A percentile compares a stretch with the other conserved stretches of the same genome.
These are phyloP conservation scores for Bambusicola thoracicus DNA, from an alignment of 2,113 vertebrate genomes.

Conservation along the genomic window DNA sequence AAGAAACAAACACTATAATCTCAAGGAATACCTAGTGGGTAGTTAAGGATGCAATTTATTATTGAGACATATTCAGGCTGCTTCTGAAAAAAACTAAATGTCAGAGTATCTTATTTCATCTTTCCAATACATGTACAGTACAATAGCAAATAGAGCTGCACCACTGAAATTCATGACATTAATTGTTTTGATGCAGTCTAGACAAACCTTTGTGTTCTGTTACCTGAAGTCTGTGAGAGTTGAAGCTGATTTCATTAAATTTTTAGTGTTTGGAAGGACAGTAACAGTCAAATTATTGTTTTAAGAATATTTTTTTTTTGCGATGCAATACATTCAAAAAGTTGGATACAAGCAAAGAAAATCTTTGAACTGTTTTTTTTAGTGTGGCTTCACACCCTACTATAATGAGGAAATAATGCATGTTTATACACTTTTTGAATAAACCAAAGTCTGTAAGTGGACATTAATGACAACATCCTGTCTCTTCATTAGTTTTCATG, in stretches of 20 bases:
- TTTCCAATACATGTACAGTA: conserved; percentile 75
- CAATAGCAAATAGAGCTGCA: conserved; percentile 71
- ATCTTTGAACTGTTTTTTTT: conserved; percentile 73
- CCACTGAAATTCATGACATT: conserved; percentile 73
- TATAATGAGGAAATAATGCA: conserved; percentile 70
- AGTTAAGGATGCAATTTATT: conserved; percentile 72
- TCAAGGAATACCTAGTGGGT: conserved; percentile 64
- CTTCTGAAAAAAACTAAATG: conserved; percentile 58
- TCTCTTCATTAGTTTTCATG: conserved; percentile 79
- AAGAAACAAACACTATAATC: conserved; percentile 64
- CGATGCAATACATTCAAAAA: conserved; percentile 63
- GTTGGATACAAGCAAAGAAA: conserved; percentile 64
- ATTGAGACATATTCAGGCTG: conserved; percentile 68
- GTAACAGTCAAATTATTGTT: conserved; percentile 64
- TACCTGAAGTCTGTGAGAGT: conserved; percentile 43
- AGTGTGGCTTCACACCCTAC: conserved; percentile 63
- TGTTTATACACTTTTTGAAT: conserved; percentile 82
- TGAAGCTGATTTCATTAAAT: conserved; percentile 62
- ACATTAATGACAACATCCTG: conserved; percentile 81
- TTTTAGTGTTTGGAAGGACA: conserved; percentile 61
- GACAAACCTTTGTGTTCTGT: conserved; percentile 58
- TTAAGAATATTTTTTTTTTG: conserved; percentile 60
- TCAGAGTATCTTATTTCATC: conserved; percentile 66
- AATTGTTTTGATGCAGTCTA: conserved; percentile 63
- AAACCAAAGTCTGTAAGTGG: conserved; percentile 82